Percentiles rank a stretch among this genome's conserved stretches.
Conservation (phyloP, 2,113 vertebrate genomes). For the Phalacrocorax brasilianus region DNA sequence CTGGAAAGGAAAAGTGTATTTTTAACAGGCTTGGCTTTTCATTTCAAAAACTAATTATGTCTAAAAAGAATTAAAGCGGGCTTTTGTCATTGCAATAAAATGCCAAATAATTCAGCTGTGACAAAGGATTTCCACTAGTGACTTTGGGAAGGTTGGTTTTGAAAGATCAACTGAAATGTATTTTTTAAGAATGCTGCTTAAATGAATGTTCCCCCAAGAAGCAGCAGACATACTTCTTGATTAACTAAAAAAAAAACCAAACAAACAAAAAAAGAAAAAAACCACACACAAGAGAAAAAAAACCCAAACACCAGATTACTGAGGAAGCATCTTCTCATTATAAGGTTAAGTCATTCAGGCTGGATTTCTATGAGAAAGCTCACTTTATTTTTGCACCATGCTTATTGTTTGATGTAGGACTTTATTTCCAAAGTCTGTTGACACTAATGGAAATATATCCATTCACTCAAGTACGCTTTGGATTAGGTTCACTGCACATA, state of each 20-base stretch:
- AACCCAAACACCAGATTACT: neutral
- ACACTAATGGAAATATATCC: constrained; percentile 1
- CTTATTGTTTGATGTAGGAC: neutral
- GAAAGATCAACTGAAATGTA: neutral
- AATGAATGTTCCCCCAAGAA: neutral
- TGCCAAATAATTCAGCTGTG: neutral
- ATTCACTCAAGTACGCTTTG: constrained; percentile 5
- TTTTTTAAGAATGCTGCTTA: neutral
- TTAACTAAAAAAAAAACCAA: neutral
- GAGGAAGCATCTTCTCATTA: neutral
- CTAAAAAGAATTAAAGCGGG: neutral
- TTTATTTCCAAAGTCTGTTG: neutral
- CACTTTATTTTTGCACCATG: neutral
- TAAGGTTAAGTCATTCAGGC: neutral
- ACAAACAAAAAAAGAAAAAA: neutral
- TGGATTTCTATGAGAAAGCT: neutral
- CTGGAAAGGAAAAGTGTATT: neutral
- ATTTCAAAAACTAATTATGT: neutral
- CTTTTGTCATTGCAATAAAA: neutral
- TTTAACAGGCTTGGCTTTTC: neutral
- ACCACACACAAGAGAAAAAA: neutral
- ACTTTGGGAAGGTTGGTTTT: neutral
- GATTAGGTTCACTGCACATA: constrained; percentile 22
- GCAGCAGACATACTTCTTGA: neutral
- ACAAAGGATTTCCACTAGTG: neutral